Conservation (phyloP, 1,140 invertebrate species). For the Eupristina koningsbergeri region DNA sequence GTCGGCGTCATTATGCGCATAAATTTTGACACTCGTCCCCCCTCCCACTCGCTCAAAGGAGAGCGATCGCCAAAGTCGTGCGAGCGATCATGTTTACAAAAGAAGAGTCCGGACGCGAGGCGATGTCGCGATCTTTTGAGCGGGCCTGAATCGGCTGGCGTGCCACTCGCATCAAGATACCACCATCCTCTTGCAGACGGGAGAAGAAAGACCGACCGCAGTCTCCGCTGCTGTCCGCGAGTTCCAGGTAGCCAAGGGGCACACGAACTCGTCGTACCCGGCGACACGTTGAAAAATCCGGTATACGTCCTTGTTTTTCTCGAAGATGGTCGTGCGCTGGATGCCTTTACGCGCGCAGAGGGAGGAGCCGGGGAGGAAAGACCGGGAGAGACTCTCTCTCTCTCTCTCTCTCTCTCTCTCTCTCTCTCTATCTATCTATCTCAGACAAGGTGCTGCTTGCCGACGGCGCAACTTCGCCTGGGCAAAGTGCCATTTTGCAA, state of each 20-base stretch:
- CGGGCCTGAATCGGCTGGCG: slow-evolving; percentile 7
- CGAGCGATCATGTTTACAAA: slow-evolving; percentile 37
- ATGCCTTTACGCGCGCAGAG: neutral
- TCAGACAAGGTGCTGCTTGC: neutral
- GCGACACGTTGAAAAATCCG: slow-evolving; percentile 41
- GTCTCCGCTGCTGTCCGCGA: neutral
- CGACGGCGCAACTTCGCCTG: neutral
- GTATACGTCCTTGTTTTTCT: slow-evolving; percentile 38
- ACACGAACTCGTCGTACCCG: neutral
- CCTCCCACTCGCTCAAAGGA: slow-evolving; percentile 6
- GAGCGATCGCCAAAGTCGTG: slow-evolving; percentile 37
- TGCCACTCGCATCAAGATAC: slow-evolving; percentile 36
- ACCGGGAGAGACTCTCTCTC: too few relatives aligned
- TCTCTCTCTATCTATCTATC: neutral
- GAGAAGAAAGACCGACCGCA: neutral
- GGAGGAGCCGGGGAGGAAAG: slow-evolving; percentile 21
- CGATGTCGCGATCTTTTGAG: slow-evolving; percentile 20
- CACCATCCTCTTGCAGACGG: neutral
- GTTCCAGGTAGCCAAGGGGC: slow-evolving; percentile 31
- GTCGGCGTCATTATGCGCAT: slow-evolving; percentile 40
- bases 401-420: neutral
- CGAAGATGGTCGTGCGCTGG: slow-evolving; percentile 16
- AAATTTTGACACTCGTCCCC: slow-evolving; percentile 24
- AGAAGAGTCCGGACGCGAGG: slow-evolving; percentile 12
- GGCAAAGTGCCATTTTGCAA: slow-evolving; percentile 33